Evolutionary conservation across 2,888 invertebrate genomes (phyloP).

Genomic region (Bembecia ichneumoniformis): DNA sequence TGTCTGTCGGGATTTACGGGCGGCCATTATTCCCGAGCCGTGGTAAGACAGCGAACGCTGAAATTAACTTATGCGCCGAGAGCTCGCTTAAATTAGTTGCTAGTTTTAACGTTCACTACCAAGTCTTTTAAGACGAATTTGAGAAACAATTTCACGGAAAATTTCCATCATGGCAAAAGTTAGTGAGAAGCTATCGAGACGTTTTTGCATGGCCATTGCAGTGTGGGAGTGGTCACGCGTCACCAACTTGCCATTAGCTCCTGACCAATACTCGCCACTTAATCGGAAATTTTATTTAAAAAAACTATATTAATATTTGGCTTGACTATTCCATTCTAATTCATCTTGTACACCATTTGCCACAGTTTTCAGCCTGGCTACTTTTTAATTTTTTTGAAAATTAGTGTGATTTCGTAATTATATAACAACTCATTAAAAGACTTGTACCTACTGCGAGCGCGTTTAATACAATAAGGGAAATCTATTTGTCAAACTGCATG

Average conservation of each 20-base stretch:
- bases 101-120: conserved; percentile 29
- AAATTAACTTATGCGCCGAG: conserved; percentile 45
- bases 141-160: background rate
- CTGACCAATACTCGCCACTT: too few relatives aligned
- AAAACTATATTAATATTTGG: too few relatives aligned
- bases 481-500: too few relatives aligned
- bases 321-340: too few relatives aligned
- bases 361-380: too few relatives aligned
- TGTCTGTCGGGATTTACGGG: conserved; percentile 60
- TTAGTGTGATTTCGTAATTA: too few relatives aligned
- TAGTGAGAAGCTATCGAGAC: background rate
- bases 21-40: conserved; percentile 38
- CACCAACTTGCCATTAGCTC: background rate
- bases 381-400: too few relatives aligned
- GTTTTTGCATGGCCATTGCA: background rate
- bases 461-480: too few relatives aligned
- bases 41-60: conserved; percentile 37
- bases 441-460: too few relatives aligned
- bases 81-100: conserved; percentile 41
- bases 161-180: background rate
- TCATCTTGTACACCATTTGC: too few relatives aligned
- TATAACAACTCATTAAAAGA: too few relatives aligned
- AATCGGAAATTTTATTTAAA: too few relatives aligned
- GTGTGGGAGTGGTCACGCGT: background rate
- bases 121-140: conserved; percentile 17